Base-by-base conservation (phyloP, 2,797 vertebrate genomes). In the Oophaga sylvatica region DNA sequence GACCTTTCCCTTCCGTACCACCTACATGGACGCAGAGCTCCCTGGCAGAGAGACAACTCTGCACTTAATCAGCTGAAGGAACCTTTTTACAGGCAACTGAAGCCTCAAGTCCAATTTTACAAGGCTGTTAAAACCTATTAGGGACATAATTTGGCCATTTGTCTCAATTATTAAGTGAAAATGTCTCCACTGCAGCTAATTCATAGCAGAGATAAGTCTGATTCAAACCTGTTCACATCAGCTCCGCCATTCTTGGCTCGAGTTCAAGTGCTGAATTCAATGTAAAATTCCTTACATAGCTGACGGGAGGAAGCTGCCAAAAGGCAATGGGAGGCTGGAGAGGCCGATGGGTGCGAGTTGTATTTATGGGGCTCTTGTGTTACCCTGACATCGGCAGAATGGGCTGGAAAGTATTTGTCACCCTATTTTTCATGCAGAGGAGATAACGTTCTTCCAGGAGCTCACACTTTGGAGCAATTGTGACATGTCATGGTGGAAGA, bases 191-290 rank as follows among this genome's bases (percentile, higher is more conserved):
- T 45, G n/a, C 29, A 88, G 68, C 29, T 41, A 75, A 76, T 85
- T 88, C 83, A 84, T 88, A 76, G 78, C 68, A 62, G 45, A 85
- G 87, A 88, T 88, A 80, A 80, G 87, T 88, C 62, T 4, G 75
- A 59, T 67, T 88, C n/a, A 73, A 60, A 35, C 81, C 19, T 63
- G 48, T 81, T 45, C 65, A 82, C 13, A 22, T 87, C 79, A 83
- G 68, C 57, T n/a, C n/a, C 63, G 12, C 26, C 5, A 63, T 9
- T 75, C 17, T 56, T 77, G 78, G 78, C 87, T 20, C 60, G 2
- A 13, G 22, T 35, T 75, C 87, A 81, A 76, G 16, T 5, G 17
- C 68, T 75, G 68, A 84, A 84, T 31, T 83, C 48, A 79, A 29
- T 45, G 83, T 13, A 81, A 67, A 57, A 88, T 85, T 88, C 81